Base-by-base conservation (phyloP, 2,113 vertebrate genomes). In the Pelusios castaneus region DNA sequence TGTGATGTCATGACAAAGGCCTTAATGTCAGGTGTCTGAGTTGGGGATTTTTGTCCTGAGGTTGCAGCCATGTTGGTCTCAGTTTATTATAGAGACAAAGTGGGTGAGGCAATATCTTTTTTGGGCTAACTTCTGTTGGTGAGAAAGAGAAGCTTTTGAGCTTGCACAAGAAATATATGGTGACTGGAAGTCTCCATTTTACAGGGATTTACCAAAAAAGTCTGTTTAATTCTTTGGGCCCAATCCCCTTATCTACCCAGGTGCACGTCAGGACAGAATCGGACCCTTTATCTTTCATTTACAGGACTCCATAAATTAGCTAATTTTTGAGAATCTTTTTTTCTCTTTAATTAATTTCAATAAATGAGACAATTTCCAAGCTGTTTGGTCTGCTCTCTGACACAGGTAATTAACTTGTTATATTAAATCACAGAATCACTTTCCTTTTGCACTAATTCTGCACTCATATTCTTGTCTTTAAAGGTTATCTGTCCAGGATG, bases 361-460 rank as follows among this genome's bases (percentile, higher is more conserved):
- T 96, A 96, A 91, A 90, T 89, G 89, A 96, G 95, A 97, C 29
- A 87, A 89, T 95, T 97, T 96, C 91, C 9, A 9, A 96, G 91
- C 80, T 91, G 80, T 97, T 97, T 93, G 67, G 82, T 97, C 95
- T 96, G 17, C 80, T 97, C 95, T n/a, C 67, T 96, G 84, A 87
- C 84, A 87, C 75, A 31, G 43, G 47, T 94, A 97, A 97, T 97
- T 98, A 97, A 95, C 89, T 97, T 38, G 91, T 97, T 95, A 85
- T 96, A 96, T 93, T 92, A 97, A 97, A 89, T 95, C 92, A 97
- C 82, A 94, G 84, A 92, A 95, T 88, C 77, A 80, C 89, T 92
- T 97, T 96, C 94, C 97, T 97, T 97, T 96, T 96, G 22, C 55
- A 85, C 80, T 95, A 89, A 87, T 90, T 93, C 45, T 60, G 63